Evolutionary conservation across 1,140 invertebrate species (phyloP).

Genomic region (Drosophila baimaii): DNA sequence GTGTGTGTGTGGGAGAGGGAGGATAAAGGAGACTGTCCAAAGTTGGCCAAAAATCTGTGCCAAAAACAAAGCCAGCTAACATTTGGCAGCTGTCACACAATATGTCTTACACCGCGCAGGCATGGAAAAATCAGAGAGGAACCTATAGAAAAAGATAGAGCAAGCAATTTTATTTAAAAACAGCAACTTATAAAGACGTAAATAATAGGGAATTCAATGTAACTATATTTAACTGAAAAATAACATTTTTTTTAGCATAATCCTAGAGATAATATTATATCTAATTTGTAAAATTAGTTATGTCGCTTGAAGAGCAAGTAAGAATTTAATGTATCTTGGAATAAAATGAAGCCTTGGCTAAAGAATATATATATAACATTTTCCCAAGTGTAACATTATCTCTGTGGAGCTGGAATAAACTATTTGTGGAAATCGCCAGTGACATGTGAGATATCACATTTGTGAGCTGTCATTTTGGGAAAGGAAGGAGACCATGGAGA

Average conservation of each 20-base stretch:
- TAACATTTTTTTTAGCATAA: too few relatives aligned
- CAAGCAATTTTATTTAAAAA: too few relatives aligned
- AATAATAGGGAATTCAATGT: background rate
- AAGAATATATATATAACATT: background rate
- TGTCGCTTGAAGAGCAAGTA: too few relatives aligned
- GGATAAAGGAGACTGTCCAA: background rate
- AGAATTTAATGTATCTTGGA: too few relatives aligned
- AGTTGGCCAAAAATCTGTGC: constrained; percentile 49
- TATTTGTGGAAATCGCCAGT: constrained; percentile 32
- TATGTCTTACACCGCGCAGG: constrained; percentile 47
- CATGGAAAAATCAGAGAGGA: constrained; percentile 12
- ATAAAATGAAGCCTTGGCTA: background rate
- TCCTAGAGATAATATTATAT: too few relatives aligned
- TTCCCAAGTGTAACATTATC: constrained; percentile 16
- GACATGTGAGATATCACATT: constrained; percentile 40
- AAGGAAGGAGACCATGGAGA: background rate
- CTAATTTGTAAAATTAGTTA: too few relatives aligned
- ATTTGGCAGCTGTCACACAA: constrained; percentile 77
- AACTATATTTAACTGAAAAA: too few relatives aligned
- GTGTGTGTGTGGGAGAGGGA: constrained; percentile 6
- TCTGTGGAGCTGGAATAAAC: constrained; percentile 1
- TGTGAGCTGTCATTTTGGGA: constrained; percentile 27
- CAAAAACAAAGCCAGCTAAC: constrained; percentile 58
- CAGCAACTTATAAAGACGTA: background rate
- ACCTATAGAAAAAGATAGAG: too few relatives aligned